Conservation (phyloP, 2,113 vertebrate species). For the Ceuthmochares aereus region DNA sequence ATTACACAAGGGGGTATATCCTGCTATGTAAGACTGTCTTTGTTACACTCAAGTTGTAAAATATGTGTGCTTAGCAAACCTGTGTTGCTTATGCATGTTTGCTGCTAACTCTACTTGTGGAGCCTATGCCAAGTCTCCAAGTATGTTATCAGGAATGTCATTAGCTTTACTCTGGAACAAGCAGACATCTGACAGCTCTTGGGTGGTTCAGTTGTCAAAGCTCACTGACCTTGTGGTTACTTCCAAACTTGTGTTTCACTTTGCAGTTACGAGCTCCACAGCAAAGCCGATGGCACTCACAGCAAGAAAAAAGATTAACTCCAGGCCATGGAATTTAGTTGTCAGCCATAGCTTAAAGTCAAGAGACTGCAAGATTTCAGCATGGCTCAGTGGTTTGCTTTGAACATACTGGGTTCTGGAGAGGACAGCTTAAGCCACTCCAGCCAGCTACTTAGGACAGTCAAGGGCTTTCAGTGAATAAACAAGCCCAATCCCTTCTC, state of each 20-base stretch:
- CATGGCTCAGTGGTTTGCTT: background rate
- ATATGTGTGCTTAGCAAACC: background rate
- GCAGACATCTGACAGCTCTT: constrained; percentile 16
- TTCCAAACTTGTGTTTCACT: background rate
- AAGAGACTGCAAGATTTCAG: background rate
- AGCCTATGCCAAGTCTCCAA: background rate
- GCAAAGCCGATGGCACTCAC: background rate
- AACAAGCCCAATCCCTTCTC: background rate
- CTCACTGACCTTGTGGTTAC: background rate
- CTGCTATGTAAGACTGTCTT: background rate
- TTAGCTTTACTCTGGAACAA: background rate
- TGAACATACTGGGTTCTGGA: background rate
- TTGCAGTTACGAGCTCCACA: background rate
- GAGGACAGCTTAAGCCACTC: background rate
- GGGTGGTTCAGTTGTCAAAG: background rate
- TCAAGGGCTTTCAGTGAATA: background rate
- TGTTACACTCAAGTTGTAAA: background rate
- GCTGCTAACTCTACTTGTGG: background rate
- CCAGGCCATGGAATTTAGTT: background rate
- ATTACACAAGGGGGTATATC: background rate
- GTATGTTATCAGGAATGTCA: background rate
- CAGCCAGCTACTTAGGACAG: background rate
- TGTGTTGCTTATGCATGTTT: background rate
- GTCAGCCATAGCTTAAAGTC: background rate
- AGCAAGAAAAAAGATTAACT: background rate